Conservation (phyloP, 2,888 invertebrate genomes). For the Cryptus viduatorius region DNA sequence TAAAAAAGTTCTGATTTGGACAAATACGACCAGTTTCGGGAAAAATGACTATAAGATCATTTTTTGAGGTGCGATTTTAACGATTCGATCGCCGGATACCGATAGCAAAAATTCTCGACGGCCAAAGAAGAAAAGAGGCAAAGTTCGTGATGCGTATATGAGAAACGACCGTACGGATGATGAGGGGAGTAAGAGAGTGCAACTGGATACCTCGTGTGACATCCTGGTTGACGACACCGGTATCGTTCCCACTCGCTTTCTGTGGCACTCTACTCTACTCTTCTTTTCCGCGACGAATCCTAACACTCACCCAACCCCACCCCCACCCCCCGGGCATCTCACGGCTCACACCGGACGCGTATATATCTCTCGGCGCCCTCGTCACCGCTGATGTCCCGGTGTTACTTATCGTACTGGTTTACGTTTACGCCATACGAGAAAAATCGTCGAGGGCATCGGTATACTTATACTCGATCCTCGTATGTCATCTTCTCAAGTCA, state of each 20-base stretch:
- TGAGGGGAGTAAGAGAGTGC: conserved; percentile 58
- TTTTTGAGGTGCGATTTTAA: background rate
- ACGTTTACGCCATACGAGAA: conserved; percentile 32
- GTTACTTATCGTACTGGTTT: conserved; percentile 68
- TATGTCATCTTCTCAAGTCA: conserved; percentile 20
- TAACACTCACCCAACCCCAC: conserved; percentile 26
- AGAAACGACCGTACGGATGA: conserved; percentile 17
- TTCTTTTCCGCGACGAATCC: conserved; percentile 59
- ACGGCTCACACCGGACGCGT: conserved; percentile 56
- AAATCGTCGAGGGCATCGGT: conserved; percentile 35
- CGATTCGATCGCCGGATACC: conserved; percentile 2
- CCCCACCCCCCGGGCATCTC: background rate
- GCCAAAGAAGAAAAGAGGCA: background rate
- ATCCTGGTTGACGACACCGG: conserved; percentile 70
- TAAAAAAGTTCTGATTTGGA: too few relatives aligned
- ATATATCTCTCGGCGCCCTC: conserved; percentile 47
- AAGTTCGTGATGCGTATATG: conserved; percentile 26
- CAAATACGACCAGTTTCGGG: too few relatives aligned
- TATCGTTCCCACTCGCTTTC: conserved; percentile 62
- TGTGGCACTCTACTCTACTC: conserved; percentile 45
- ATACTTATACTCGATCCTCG: background rate
- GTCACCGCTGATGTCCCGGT: conserved; percentile 56
- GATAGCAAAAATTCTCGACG: conserved; percentile 20
- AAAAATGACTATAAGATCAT: background rate
- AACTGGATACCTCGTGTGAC: conserved; percentile 76